These are phyloP conservation scores for Pollenia labialis DNA, from an alignment of 2,888 invertebrate genomes.

Conservation along the genomic window DNA sequence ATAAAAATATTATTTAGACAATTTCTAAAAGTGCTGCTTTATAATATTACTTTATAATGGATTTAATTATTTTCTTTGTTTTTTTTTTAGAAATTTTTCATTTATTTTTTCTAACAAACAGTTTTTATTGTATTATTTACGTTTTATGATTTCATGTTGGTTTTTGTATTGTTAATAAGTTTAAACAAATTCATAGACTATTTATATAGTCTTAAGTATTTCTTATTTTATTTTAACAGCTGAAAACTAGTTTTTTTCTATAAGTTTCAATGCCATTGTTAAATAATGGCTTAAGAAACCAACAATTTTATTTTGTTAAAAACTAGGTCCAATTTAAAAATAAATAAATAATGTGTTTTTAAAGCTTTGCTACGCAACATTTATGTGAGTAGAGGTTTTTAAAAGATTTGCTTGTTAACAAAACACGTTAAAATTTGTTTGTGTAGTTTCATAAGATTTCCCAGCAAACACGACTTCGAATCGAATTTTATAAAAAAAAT, in stretches of 20 bases:
- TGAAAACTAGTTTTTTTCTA: conserved; percentile 47
- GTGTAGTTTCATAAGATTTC: too few species aligned
- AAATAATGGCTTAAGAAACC: conserved; percentile 21
- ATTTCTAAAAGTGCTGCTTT: conserved; percentile 19
- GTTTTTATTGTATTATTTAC: conserved; percentile 5
- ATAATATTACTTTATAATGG: conserved; percentile 10
- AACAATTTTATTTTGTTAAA: conserved; percentile 1
- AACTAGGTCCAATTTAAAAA: conserved; percentile 26
- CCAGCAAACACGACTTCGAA: too few species aligned
- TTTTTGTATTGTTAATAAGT: conserved; percentile 23
- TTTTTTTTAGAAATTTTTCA: neutral
- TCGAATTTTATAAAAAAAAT: too few species aligned
- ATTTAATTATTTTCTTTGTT: conserved; percentile 3
- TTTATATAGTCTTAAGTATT: conserved; percentile 11
- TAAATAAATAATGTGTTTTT: conserved; percentile 15
- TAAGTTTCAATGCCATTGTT: conserved; percentile 38
- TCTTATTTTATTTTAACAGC: conserved; percentile 27
- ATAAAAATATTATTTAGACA: neutral
- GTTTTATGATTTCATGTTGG: conserved; percentile 3
- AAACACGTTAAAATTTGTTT: neutral
- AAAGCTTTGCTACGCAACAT: neutral
- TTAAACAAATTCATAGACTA: conserved; percentile 17
- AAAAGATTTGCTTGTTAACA: neutral
- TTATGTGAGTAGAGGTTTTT: neutral
- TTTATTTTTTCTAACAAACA: neutral